Conservation (phyloP, 2,888 invertebrate genomes). For the Drosophila infuscata region DNA sequence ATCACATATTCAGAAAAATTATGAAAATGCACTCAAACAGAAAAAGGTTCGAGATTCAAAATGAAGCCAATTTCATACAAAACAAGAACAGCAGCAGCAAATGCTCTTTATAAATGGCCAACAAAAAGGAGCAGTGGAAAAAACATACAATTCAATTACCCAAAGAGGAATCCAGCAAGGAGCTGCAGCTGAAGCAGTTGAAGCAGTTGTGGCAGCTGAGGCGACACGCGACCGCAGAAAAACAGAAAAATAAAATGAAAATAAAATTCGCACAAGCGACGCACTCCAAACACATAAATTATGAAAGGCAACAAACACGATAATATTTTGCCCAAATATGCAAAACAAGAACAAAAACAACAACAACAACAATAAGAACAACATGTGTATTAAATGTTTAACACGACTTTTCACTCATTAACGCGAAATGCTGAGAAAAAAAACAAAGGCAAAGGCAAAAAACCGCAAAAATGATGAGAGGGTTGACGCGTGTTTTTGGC, state of each 20-base stretch:
- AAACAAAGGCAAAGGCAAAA: constrained; percentile 22
- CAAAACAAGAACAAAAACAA: constrained; percentile 27
- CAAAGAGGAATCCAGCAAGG: constrained; percentile 20
- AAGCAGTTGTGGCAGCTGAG: constrained; percentile 6
- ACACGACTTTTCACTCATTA: constrained; percentile 81
- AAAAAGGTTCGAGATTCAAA: constrained; percentile 21
- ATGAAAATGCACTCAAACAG: constrained; percentile 31
- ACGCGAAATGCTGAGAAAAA: constrained; percentile 30
- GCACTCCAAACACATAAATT: constrained; percentile 63
- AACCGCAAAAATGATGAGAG: constrained; percentile 43
- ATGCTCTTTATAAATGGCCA: constrained; percentile 30
- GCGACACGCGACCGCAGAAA: constrained; percentile 66
- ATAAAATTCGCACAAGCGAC: constrained; percentile 29
- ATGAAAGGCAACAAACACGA: constrained; percentile 47
- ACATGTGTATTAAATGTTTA: constrained; percentile 78
- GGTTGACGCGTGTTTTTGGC: constrained; percentile 75
- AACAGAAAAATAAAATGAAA: constrained; percentile 18
- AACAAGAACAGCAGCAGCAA: constrained; percentile 5
- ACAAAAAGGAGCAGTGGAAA: constrained; percentile 26
- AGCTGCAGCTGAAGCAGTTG: constrained; percentile 8
- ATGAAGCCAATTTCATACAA: constrained; percentile 51
- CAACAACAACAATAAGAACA: constrained; percentile 18
- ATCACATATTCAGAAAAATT: constrained; percentile 10
- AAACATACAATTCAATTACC: constrained; percentile 63
- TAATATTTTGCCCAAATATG: constrained; percentile 32